Evolutionary conservation across 1,140 invertebrate genomes (phyloP).

Genomic region (Asobara japonica): DNA sequence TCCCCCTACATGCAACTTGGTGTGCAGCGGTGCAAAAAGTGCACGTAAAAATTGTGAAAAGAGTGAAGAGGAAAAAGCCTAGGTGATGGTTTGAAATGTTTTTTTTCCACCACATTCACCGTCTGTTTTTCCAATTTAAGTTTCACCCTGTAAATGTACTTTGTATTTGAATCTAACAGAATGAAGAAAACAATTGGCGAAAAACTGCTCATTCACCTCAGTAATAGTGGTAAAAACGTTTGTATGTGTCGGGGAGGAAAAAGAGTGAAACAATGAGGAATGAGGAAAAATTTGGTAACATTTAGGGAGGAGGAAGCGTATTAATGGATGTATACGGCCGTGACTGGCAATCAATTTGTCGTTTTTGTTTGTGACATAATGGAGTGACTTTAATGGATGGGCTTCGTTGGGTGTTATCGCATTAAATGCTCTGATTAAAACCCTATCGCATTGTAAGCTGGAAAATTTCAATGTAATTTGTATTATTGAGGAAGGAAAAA

Average conservation of each 20-base stretch:
- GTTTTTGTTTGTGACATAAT: slow-evolving; percentile 3
- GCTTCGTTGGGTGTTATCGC: neutral
- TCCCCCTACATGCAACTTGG: too few relatives aligned
- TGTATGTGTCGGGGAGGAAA: neutral
- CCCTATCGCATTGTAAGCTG: neutral
- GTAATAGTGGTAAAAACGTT: neutral
- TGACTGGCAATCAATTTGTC: neutral
- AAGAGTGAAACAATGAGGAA: slow-evolving; percentile 8
- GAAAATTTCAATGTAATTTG: neutral
- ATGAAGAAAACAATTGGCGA: neutral
- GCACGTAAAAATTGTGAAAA: neutral
- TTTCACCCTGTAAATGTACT: neutral
- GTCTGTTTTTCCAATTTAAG: neutral
- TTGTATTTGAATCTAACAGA: neutral
- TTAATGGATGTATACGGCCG: neutral
- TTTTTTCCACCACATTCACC: neutral
- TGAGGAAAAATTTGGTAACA: neutral
- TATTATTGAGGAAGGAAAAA: too few relatives aligned
- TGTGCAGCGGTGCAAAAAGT: neutral
- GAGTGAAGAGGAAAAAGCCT: neutral
- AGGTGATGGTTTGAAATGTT: neutral
- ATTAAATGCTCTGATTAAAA: neutral
- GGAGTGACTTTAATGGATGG: slow-evolving; percentile 2
- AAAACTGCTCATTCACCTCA: neutral
- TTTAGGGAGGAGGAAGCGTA: neutral